Conservation (phyloP, 2,888 invertebrate genomes). For the Octodonta nipae region DNA sequence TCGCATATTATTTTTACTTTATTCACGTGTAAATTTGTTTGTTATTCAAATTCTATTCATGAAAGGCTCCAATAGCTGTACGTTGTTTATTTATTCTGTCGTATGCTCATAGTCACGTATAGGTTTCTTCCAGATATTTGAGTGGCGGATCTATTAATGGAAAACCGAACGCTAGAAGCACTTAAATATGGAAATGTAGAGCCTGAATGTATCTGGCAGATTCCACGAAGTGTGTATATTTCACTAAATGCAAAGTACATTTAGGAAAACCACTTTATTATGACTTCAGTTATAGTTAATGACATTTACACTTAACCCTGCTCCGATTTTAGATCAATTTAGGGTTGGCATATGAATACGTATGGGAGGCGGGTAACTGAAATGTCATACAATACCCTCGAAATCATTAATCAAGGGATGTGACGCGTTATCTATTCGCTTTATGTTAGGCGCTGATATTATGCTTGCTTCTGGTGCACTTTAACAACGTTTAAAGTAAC, state of each 20-base stretch:
- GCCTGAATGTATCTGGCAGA: constrained; percentile 11
- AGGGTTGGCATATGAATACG: constrained; percentile 19
- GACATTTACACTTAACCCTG: constrained; percentile 22
- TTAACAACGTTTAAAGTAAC: constrained; percentile 24
- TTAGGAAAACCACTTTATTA: constrained; percentile 19
- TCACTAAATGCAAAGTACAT: constrained; percentile 13
- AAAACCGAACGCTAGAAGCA: constrained; percentile 4
- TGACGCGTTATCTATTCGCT: constrained; percentile 27
- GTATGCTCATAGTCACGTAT: too few relatives aligned
- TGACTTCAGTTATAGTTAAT: constrained; percentile 20
- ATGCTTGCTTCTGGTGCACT: constrained; percentile 8
- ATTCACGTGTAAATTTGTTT: too few relatives aligned
- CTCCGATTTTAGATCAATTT: constrained; percentile 20
- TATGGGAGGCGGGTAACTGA: constrained; percentile 22
- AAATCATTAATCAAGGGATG: constrained; percentile 30
- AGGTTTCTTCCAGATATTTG: too few relatives aligned
- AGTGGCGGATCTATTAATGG: too few relatives aligned
- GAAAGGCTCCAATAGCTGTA: too few relatives aligned
- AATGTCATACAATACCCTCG: constrained; percentile 25
- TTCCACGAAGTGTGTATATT: constrained; percentile 12
- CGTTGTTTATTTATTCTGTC: too few relatives aligned
- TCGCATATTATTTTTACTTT: too few relatives aligned
- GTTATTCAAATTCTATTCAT: too few relatives aligned
- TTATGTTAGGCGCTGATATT: constrained; percentile 12
- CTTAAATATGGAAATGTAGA: constrained; percentile 8